Conservation (phyloP, 2,888 invertebrate genomes). For the Boloria selene region DNA sequence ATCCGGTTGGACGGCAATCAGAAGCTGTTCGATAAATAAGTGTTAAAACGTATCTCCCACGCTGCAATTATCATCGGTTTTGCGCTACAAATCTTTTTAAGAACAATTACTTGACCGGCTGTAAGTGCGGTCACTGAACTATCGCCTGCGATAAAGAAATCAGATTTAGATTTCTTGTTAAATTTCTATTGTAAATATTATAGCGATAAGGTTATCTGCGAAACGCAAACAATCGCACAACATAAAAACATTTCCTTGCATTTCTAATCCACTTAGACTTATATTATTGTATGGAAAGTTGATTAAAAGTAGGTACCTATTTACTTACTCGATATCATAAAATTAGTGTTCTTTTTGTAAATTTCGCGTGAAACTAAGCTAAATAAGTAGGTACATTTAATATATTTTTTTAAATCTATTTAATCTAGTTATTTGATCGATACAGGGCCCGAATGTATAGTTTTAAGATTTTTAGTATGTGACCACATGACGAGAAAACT, state of each 20-base stretch:
- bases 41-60: slow-evolving; percentile 21
- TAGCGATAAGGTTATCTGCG: slow-evolving; percentile 39
- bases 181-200: slow-evolving; percentile 57
- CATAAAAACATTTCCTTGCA: background rate
- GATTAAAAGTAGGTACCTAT: too few species aligned
- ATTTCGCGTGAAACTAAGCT: too few species aligned
- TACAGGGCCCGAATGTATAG: too few species aligned
- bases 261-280: background rate
- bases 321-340: too few species aligned
- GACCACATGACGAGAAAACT: too few species aligned
- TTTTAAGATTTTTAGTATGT: too few species aligned
- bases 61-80: slow-evolving; percentile 27
- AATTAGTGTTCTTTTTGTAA: too few species aligned
- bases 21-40: slow-evolving; percentile 5
- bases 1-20: slow-evolving; percentile 10
- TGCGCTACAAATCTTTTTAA: slow-evolving; percentile 21
- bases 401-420: too few species aligned
- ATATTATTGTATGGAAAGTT: background rate
- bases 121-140: slow-evolving; percentile 51
- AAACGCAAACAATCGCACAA: slow-evolving; percentile 4
- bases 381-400: too few species aligned
- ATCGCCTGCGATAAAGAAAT: slow-evolving; percentile 54
- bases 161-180: slow-evolving; percentile 49
- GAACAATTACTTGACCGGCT: slow-evolving; percentile 26
- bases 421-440: too few species aligned